These are phyloP conservation scores for Mobula hypostoma DNA, from an alignment of 2,113 vertebrate genomes.

Conservation along the genomic window DNA sequence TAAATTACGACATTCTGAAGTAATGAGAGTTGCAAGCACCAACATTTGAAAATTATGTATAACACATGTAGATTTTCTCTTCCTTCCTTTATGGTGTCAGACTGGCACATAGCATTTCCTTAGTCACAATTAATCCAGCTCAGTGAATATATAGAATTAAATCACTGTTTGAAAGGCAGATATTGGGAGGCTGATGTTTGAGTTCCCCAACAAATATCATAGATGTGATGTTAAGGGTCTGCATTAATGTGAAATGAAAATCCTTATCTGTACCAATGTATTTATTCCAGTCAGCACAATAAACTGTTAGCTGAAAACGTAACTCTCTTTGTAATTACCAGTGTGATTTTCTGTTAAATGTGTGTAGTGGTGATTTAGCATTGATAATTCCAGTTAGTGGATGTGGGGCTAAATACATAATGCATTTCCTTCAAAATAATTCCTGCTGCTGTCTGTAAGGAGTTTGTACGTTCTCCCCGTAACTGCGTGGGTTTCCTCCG, in stretches of 20 bases:
- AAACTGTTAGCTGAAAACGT: background rate
- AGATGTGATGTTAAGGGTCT: background rate
- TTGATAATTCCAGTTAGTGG: background rate
- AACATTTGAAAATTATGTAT: background rate
- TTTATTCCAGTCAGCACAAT: background rate
- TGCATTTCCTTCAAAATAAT: no score
- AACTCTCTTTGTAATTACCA: background rate
- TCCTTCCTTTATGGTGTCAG: background rate
- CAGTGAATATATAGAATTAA: background rate
- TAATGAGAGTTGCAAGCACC: background rate
- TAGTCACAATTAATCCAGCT: background rate
- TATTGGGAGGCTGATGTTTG: background rate
- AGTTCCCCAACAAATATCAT: background rate
- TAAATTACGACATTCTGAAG: background rate
- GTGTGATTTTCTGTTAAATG: background rate
- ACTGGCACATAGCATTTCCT: background rate
- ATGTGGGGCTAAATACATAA: no score
- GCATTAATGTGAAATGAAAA: background rate
- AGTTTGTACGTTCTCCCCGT: no score
- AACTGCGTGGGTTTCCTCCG: no score
- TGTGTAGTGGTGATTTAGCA: background rate
- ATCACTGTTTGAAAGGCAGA: background rate
- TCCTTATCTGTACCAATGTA: background rate
- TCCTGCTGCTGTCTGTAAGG: no score
- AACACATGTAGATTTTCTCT: background rate